Percentiles rank a stretch among this genome's conserved stretches.
Conservation (phyloP, 2,797 vertebrate genomes). For the Cossypha polioptera region DNA sequence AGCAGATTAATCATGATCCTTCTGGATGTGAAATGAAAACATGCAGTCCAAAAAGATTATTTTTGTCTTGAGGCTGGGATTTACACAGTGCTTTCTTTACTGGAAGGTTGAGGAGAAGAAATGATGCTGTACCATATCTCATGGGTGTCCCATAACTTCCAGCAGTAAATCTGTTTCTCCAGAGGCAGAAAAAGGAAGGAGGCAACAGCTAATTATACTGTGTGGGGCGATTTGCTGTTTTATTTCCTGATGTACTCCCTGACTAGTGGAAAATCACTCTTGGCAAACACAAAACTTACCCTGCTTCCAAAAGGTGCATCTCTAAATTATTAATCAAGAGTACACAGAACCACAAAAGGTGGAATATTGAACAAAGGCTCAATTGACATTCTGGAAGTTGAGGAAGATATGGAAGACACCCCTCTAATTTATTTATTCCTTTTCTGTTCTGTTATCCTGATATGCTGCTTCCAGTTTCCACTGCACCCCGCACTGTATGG, state of each 20-base stretch:
- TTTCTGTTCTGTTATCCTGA: slow-evolving; percentile 65
- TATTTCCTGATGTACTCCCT: slow-evolving; percentile 4
- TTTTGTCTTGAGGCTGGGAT: not conserved
- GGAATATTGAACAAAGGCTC: slow-evolving; percentile 62
- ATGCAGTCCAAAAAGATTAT: not conserved
- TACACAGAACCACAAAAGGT: slow-evolving; percentile 14
- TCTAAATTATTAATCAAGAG: slow-evolving; percentile 61
- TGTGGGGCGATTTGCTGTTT: not conserved
- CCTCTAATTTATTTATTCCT: slow-evolving; percentile 84
- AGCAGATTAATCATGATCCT: not conserved
- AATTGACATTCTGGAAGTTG: slow-evolving; percentile 55
- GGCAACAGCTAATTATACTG: not conserved
- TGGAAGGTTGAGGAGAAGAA: not conserved
- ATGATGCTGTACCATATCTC: accelerated
- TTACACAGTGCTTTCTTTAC: not conserved
- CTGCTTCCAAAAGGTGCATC: slow-evolving; percentile 21
- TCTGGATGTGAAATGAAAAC: not conserved
- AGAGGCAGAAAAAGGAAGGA: not conserved
- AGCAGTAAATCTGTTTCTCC: not conserved
- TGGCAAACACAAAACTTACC: slow-evolving; percentile 51
- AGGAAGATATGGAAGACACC: slow-evolving; percentile 76
- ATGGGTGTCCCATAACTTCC: not conserved
- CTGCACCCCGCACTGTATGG: slow-evolving; percentile 46
- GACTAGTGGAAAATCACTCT: slow-evolving; percentile 50
- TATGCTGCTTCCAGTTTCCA: slow-evolving; percentile 68